These are phyloP conservation scores for Eristalinus aeneus DNA, from an alignment of 2,888 invertebrate genomes.

Conservation along the genomic window DNA sequence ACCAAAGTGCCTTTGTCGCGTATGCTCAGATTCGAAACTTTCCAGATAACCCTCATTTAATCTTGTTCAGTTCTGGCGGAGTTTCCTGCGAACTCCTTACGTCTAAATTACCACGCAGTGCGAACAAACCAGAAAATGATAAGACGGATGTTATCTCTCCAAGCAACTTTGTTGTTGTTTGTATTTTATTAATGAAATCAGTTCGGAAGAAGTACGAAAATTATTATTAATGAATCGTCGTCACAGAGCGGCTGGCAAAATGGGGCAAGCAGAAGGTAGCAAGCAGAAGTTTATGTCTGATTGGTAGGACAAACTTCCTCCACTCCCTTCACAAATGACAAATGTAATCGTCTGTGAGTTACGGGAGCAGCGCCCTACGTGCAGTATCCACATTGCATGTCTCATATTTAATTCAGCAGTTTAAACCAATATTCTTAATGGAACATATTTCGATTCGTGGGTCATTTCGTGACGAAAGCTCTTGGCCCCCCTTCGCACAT, in stretches of 20 bases:
- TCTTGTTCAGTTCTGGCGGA: not conserved
- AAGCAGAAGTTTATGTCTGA: not conserved
- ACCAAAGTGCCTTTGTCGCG: not conserved
- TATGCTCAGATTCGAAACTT: not conserved
- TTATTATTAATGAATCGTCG: not conserved
- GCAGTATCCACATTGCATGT: not conserved
- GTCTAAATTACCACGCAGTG: not conserved
- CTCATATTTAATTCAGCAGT: not conserved
- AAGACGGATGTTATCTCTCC: not conserved
- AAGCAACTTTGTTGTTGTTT: not conserved
- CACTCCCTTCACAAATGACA: not conserved
- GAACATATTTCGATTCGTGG: not conserved
- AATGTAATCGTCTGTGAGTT: not conserved
- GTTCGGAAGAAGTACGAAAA: not conserved
- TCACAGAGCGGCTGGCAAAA: too few species aligned
- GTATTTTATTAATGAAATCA: not conserved
- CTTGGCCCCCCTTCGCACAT: not conserved
- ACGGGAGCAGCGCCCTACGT: not conserved
- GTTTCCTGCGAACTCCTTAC: too few species aligned
- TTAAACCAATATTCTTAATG: not conserved
- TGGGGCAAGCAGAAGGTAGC: not conserved
- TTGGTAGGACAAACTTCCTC: not conserved
- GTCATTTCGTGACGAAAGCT: not conserved
- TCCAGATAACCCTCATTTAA: not conserved
- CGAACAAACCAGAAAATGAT: not conserved